A percentile compares a stretch with the other conserved stretches of the same genome.
Evolutionary conservation across 1,140 invertebrate genomes (phyloP).

Genomic region (Lepidostoma basale): DNA sequence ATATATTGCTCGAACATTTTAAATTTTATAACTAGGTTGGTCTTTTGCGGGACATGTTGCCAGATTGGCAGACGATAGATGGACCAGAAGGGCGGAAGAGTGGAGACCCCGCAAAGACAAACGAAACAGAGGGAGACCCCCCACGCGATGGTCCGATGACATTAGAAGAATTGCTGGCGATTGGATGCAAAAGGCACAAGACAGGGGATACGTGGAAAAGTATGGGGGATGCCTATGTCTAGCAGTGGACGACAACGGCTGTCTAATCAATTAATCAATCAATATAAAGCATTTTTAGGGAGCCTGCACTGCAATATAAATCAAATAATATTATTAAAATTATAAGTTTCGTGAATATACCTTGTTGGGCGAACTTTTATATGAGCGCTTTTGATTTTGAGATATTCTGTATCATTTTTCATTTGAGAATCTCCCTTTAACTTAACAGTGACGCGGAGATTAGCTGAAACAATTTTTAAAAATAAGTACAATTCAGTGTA

Average conservation of each 20-base stretch:
- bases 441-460: constrained; percentile 42
- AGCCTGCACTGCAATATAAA: no score
- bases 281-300: neutral
- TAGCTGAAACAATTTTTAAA: constrained; percentile 32
- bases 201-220: no score
- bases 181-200: no score
- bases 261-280: neutral
- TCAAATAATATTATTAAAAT: neutral
- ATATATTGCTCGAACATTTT: neutral
- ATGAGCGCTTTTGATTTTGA: constrained; percentile 47
- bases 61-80: neutral
- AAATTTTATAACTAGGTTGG: neutral
- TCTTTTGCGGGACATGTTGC: no score
- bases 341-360: neutral
- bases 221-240: no score
- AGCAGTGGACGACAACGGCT: no score
- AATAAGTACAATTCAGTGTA: no score
- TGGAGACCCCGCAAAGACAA: no score
- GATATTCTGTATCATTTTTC: constrained; percentile 52
- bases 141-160: no score
- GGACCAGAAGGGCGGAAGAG: neutral
- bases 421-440: constrained; percentile 48
- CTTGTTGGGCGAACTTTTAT: constrained; percentile 40
- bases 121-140: no score
- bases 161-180: no score